Conservation (phyloP, 1,140 invertebrate genomes). For the Euglossa dilemma region DNA sequence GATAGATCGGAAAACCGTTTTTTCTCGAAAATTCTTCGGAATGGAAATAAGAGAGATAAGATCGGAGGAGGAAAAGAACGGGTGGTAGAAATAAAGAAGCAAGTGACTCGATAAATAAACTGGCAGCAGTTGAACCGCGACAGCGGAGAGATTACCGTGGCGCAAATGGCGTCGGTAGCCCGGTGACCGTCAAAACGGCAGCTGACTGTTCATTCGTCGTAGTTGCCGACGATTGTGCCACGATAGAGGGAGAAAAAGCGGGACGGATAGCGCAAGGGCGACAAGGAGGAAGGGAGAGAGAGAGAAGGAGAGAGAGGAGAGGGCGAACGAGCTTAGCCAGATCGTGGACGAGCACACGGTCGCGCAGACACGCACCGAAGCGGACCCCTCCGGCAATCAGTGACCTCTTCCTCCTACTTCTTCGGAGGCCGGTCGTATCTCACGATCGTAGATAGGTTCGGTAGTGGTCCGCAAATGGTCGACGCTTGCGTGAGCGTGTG, state of each 20-base stretch:
- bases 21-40: no score
- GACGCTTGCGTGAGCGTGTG: slow-evolving; percentile 59
- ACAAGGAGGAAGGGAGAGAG: slow-evolving; percentile 16
- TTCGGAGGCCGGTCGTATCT: slow-evolving; percentile 65
- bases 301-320: slow-evolving; percentile 22
- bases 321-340: slow-evolving; percentile 28
- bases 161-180: slow-evolving; percentile 46
- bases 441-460: slow-evolving; percentile 71
- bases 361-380: neutral
- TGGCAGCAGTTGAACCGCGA: neutral
- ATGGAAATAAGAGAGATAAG: neutral
- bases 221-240: slow-evolving; percentile 21
- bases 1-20: no score
- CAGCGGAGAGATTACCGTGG: neutral
- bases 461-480: slow-evolving; percentile 57
- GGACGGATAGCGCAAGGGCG: slow-evolving; percentile 9
- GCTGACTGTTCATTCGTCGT: slow-evolving; percentile 56
- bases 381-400: slow-evolving; percentile 61
- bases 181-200: slow-evolving; percentile 57
- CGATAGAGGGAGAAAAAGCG: slow-evolving; percentile 38
- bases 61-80: neutral
- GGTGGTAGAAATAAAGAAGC: neutral
- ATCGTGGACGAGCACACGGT: slow-evolving; percentile 6
- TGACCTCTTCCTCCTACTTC: slow-evolving; percentile 70
- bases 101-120: slow-evolving; percentile 13